phyloP scores from a whole-genome alignment of 2,113 vertebrate species.

The Ursus arctos region DNA sequence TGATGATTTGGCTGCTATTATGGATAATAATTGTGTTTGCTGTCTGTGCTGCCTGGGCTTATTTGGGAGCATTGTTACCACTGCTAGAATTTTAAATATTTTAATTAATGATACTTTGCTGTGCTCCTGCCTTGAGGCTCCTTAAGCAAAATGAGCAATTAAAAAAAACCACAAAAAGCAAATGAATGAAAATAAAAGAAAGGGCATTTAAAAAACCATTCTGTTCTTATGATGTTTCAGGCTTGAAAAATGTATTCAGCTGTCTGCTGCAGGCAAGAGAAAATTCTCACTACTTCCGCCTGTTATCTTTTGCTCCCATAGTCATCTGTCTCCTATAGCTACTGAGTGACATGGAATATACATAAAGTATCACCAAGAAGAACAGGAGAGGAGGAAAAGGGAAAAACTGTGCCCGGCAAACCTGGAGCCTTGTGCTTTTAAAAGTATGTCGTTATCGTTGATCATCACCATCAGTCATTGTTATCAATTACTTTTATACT shows the following conservation, averaged over 20 bases:
- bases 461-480: neutral
- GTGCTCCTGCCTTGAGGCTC: conserved; percentile 73
- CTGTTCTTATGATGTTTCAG: conserved; percentile 64
- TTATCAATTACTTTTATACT: neutral
- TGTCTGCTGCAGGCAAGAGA: conserved; percentile 73
- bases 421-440: neutral
- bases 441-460: neutral
- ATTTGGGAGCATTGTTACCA: conserved; percentile 65
- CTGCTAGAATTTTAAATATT: conserved; percentile 82
- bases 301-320: conserved; percentile 64
- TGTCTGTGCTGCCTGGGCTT: conserved; percentile 67
- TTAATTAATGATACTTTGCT: conserved; percentile 82
- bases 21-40: conserved; percentile 79
- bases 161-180: conserved; percentile 70
- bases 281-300: conserved; percentile 60
- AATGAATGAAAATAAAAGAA: conserved; percentile 80
- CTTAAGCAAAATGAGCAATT: conserved; percentile 83
- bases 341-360: conserved; percentile 70
- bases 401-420: neutral
- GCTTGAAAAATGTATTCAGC: conserved; percentile 75
- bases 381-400: conserved; percentile 7
- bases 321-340: conserved; percentile 75
- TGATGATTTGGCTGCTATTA: conserved; percentile 68
- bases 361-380: conserved; percentile 34
- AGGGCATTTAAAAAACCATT: conserved; percentile 75